Conservation (phyloP, 2,888 invertebrate genomes). For the Electrophaes corylata region DNA sequence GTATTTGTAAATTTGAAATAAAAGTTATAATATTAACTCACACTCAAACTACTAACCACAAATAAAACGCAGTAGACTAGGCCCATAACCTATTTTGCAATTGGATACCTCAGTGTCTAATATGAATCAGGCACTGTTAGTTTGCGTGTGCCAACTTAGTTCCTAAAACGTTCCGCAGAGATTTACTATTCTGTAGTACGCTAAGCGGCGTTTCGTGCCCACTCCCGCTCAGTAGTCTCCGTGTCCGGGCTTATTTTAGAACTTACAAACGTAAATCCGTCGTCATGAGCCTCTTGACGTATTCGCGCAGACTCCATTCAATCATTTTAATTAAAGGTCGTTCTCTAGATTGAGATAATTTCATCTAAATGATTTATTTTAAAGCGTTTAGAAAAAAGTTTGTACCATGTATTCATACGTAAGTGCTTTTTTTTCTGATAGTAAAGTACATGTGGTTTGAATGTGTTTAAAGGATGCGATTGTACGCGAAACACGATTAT, state of each 20-base stretch:
- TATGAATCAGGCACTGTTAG: too few relatives aligned
- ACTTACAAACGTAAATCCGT: constrained; percentile 17
- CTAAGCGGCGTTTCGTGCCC: not conserved
- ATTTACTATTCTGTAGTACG: not conserved
- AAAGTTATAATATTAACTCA: too few relatives aligned
- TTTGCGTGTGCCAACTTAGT: not conserved
- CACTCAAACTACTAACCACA: too few relatives aligned
- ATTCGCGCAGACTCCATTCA: constrained; percentile 12
- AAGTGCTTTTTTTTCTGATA: too few relatives aligned
- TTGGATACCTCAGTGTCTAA: too few relatives aligned
- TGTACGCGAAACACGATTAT: too few relatives aligned
- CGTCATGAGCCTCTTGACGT: constrained; percentile 14
- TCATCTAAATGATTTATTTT: not conserved
- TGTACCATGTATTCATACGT: too few relatives aligned
- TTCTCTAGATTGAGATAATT: constrained; percentile 2
- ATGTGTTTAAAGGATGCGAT: too few relatives aligned
- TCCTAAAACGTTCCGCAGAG: not conserved
- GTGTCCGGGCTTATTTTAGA: constrained; percentile 14
- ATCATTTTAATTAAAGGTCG: constrained; percentile 13
- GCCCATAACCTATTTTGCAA: too few relatives aligned
- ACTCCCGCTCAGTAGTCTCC: constrained; percentile 5
- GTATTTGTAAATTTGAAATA: too few relatives aligned
- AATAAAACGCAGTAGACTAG: too few relatives aligned
- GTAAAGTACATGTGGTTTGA: too few relatives aligned
- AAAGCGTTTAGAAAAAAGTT: not conserved